These are phyloP conservation scores for Anorthoa munda DNA, from an alignment of 2,888 invertebrate species.

Conservation along the genomic window DNA sequence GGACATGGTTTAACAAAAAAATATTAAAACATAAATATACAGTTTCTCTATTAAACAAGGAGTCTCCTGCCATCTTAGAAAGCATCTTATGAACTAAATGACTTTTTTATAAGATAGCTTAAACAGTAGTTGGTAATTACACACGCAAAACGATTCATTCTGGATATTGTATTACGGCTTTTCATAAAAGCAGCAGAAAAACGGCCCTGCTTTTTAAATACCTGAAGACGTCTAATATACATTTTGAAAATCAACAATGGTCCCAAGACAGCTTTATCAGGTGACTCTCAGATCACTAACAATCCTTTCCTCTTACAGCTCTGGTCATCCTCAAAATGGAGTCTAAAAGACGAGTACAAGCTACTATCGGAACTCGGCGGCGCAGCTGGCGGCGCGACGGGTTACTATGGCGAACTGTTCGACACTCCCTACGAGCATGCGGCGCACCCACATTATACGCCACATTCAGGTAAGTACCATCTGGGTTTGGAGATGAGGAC, in stretches of 20 bases:
- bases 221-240: neutral
- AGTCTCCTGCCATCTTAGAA: neutral
- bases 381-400: conserved; percentile 84
- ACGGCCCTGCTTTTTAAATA: neutral
- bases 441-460: conserved; percentile 95
- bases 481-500: neutral
- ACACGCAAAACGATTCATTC: too few relatives aligned
- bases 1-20: too few relatives aligned
- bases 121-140: too few relatives aligned
- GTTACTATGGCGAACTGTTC: conserved; percentile 92
- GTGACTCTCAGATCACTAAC: neutral
- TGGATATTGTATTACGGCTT: too few relatives aligned
- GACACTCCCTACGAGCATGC: conserved; percentile 91
- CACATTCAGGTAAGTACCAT: conserved; percentile 89
- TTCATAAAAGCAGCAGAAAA: too few relatives aligned
- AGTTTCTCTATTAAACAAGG: too few relatives aligned
- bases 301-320: conserved; percentile 87
- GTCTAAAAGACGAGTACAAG: conserved; percentile 97
- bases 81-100: neutral
- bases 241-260: neutral
- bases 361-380: conserved; percentile 95
- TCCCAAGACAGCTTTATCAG: neutral
- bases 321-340: conserved; percentile 98
- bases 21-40: too few relatives aligned
- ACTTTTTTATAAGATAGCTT: neutral